These are phyloP conservation scores for Aphelinus certus DNA, from an alignment of 1,140 invertebrate genomes.

Conservation along the genomic window DNA sequence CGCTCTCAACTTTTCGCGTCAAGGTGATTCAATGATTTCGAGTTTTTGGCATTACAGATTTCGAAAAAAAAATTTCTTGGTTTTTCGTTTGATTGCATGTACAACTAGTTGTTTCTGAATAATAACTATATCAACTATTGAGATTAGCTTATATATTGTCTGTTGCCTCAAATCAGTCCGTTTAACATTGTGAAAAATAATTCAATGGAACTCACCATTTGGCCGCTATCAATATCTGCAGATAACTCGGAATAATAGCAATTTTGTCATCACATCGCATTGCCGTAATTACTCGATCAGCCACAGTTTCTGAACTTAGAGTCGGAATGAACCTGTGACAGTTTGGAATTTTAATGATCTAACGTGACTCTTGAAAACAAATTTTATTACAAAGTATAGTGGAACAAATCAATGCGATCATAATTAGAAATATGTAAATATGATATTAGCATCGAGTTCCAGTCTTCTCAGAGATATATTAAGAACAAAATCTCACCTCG, in stretches of 20 bases:
- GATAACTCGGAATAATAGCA: conserved; percentile 80
- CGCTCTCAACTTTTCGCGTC: too few species aligned
- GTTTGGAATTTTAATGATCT: background rate
- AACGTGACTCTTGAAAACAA: too few species aligned
- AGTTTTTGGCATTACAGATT: too few species aligned
- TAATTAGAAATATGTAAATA: too few species aligned
- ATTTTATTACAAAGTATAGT: too few species aligned
- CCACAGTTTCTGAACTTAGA: conserved; percentile 86
- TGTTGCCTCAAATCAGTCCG: too few species aligned
- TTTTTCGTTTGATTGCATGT: too few species aligned
- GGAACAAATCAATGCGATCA: too few species aligned
- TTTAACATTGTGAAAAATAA: background rate
- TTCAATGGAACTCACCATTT: conserved; percentile 72
- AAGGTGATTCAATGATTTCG: too few species aligned
- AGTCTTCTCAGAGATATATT: too few species aligned
- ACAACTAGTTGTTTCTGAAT: background rate
- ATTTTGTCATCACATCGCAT: conserved; percentile 83
- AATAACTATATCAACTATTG: background rate
- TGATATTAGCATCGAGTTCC: too few species aligned
- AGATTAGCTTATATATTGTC: background rate
- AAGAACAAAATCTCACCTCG: conserved; percentile 70
- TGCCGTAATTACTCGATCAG: conserved; percentile 82
- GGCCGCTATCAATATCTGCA: conserved; percentile 72
- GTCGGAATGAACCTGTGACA: conserved; percentile 78
- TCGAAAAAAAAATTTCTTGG: too few species aligned